phyloP scores from a whole-genome alignment of 2,797 vertebrate genomes.

The Pseudomugil tenellus region DNA sequence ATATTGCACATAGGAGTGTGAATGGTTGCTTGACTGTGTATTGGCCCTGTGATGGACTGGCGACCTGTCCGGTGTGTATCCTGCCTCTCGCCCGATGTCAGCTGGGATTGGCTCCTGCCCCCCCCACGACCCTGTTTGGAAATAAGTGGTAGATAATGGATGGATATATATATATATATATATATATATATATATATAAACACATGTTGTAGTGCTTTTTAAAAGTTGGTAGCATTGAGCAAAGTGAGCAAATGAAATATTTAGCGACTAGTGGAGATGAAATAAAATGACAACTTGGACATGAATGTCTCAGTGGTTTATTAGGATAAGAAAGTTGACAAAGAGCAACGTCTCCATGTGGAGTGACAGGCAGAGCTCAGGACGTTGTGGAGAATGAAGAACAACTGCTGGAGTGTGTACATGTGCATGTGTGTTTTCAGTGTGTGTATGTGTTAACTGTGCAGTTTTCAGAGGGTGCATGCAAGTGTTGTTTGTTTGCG shows the following conservation, averaged over 20 bases:
- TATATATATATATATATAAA: too few species aligned
- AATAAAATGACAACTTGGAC: conserved; percentile 28
- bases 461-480: conserved; percentile 74
- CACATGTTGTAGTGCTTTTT: too few species aligned
- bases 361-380: conserved; percentile 80
- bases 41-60: too few species aligned
- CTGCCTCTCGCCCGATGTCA: too few species aligned
- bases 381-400: conserved; percentile 70
- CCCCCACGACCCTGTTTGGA: too few species aligned
- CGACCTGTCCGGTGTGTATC: too few species aligned
- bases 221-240: too few species aligned
- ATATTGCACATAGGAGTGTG: too few species aligned
- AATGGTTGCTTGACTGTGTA: too few species aligned
- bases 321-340: conserved; percentile 87
- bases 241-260: background rate
- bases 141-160: too few species aligned
- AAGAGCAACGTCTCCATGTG: conserved; percentile 83
- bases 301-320: conserved; percentile 81
- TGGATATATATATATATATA: too few species aligned
- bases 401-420: conserved; percentile 67
- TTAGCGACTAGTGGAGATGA: background rate
- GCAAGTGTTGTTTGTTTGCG: conserved; percentile 71
- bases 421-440: conserved; percentile 23
- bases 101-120: too few species aligned
- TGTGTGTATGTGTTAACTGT: conserved; percentile 37